Conservation (phyloP, 2,113 vertebrate genomes). For the human (Homo sapiens) region GRCh38 chr6:115444501-115445000, state of each 20-base stretch:
- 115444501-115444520: conserved; percentile 89
- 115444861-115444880: conserved; percentile 21
- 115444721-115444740: conserved; percentile 82
- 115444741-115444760: conserved; percentile 82
- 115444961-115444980: not conserved
- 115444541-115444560: conserved; percentile 78
- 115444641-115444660: conserved; percentile 89
- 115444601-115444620: conserved; percentile 89
- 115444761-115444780: conserved; percentile 79
- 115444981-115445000: not conserved
- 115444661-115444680: conserved; percentile 91
- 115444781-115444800: conserved; percentile 78
- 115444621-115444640: conserved; percentile 81
- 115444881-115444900: conserved; percentile 48
- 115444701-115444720: conserved; percentile 83
- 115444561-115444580: conserved; percentile 88
- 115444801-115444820: conserved; percentile 72
- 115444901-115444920: not conserved
- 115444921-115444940: conserved; percentile 46
- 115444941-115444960: conserved; percentile 30
- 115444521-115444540: conserved; percentile 90
- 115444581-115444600: conserved; percentile 86
- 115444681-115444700: conserved; percentile 82
- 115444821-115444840: conserved; percentile 77
- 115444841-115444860: conserved; percentile 35